Percentiles rank a stretch among this genome's conserved stretches.
phyloP scores from a whole-genome alignment of 2,797 vertebrate genomes.

The Enteromius paludinosus region DNA sequence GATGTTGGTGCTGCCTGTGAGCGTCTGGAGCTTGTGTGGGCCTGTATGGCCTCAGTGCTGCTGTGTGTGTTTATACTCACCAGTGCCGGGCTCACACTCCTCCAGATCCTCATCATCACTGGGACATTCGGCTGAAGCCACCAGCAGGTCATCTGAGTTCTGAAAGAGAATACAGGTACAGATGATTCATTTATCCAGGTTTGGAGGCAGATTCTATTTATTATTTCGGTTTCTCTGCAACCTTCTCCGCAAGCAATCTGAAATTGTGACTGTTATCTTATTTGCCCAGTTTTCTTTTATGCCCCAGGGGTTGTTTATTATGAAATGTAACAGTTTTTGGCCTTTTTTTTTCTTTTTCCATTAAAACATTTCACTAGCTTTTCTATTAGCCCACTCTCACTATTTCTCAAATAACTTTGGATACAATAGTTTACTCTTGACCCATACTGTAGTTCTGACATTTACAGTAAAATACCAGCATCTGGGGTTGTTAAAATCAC shows the following conservation, averaged over 20 bases:
- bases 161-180: slow-evolving; percentile 70
- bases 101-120: slow-evolving; percentile 95
- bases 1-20: slow-evolving; percentile 19
- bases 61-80: slow-evolving; percentile 77
- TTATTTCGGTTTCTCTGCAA: slow-evolving; percentile 2
- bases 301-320: neutral
- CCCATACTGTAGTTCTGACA: neutral
- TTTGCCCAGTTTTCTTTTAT: neutral
- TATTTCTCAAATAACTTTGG: neutral
- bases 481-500: neutral
- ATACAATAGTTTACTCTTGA: neutral
- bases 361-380: neutral
- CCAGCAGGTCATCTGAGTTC: slow-evolving; percentile 94
- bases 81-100: slow-evolving; percentile 95
- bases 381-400: too few species aligned
- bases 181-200: neutral
- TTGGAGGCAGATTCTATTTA: neutral
- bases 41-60: slow-evolving; percentile 11
- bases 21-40: slow-evolving; percentile 11
- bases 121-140: slow-evolving; percentile 94
- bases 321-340: neutral
- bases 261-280: neutral
- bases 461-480: neutral
- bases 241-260: slow-evolving; percentile 17
- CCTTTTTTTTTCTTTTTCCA: neutral